Conservation (phyloP, 2,113 vertebrate genomes). For the Bujurquina vittata region DNA sequence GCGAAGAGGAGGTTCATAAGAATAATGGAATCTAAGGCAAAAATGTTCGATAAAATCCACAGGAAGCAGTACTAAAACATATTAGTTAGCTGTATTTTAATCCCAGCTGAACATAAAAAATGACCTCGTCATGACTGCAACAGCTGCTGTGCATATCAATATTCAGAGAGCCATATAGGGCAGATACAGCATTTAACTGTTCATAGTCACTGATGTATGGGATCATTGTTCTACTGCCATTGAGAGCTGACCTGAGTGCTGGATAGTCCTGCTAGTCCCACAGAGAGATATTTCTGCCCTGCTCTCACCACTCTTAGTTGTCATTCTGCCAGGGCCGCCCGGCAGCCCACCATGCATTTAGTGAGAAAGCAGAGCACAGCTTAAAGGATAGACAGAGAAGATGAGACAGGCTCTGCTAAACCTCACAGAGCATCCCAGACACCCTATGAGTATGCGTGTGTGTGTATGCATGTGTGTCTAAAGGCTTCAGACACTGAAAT, state of each 20-base stretch:
- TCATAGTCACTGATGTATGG: conserved; percentile 34
- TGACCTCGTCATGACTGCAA: conserved; percentile 1
- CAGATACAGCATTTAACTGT: not conserved
- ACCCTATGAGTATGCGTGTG: conserved; percentile 6
- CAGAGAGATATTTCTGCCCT: conserved; percentile 33
- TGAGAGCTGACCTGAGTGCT: conserved; percentile 12
- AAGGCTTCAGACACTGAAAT: conserved; percentile 62
- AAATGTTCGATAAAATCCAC: conserved; percentile 1
- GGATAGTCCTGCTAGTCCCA: conserved; percentile 25
- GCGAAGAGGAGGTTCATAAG: not conserved
- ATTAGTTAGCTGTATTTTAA: not conserved
- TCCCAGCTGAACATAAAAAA: conserved; percentile 14
- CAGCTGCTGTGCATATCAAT: conserved; percentile 16
- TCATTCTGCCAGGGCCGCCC: conserved; percentile 56
- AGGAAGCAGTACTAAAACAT: not conserved
- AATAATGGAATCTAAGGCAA: not conserved
- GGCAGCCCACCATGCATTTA: conserved; percentile 62
- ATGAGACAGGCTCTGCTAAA: conserved; percentile 68
- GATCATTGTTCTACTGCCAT: conserved; percentile 28
- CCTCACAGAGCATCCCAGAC: conserved; percentile 58
- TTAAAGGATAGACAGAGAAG: conserved; percentile 68
- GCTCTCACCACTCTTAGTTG: conserved; percentile 47
- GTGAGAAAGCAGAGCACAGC: conserved; percentile 65
- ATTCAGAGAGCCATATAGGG: conserved; percentile 18
- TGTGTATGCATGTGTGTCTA: not conserved